Conservation (phyloP, 2,888 invertebrate genomes). For the Dryococelus australis region DNA sequence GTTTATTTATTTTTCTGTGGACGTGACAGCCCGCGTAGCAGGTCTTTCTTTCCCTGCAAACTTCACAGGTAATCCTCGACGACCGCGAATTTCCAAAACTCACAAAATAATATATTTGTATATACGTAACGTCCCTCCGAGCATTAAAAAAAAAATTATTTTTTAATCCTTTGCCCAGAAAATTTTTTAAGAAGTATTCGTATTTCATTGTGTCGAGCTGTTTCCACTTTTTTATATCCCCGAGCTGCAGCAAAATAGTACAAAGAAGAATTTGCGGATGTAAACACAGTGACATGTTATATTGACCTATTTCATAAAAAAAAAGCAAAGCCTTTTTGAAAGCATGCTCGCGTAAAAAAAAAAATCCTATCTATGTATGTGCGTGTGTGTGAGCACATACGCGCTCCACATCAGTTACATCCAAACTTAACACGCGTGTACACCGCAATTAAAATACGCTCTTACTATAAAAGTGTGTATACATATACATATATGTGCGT, state of each 20-base stretch:
- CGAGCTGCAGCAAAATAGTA: neutral
- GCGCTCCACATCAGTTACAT: no score
- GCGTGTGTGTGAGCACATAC: no score
- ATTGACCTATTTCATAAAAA: neutral
- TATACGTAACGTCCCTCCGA: neutral
- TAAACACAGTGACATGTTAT: neutral
- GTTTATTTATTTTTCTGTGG: constrained; percentile 2
- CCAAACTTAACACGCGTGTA: no score
- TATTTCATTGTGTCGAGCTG: neutral
- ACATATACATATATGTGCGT: no score
- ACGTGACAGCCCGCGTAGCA: neutral
- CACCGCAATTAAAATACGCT: no score
- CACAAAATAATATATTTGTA: neutral
- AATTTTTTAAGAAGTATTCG: neutral
- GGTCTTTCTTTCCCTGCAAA: neutral
- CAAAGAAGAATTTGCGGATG: neutral
- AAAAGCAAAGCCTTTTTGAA: no score
- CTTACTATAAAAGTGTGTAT: no score
- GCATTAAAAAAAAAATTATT: neutral
- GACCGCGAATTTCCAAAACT: neutral
- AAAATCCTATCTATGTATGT: no score
- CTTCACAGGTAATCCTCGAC: neutral
- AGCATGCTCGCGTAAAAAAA: no score
- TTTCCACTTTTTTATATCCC: neutral
- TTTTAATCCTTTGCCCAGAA: neutral